Percentiles rank a stretch among this genome's conserved stretches.
Evolutionary conservation across 1,140 invertebrate species (phyloP).

Genomic region (Hyles vespertilio): DNA sequence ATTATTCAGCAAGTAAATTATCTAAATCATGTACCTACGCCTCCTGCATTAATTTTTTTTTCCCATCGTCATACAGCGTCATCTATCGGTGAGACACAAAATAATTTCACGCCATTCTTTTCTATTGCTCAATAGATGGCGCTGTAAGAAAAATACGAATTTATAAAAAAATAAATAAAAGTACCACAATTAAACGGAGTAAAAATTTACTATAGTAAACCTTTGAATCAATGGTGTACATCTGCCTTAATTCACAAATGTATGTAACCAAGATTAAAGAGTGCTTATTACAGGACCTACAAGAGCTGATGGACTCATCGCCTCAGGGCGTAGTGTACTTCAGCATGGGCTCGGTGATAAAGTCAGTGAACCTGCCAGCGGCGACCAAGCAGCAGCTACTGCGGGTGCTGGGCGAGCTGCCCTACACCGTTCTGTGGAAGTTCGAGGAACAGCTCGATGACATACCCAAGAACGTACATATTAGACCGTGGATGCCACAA

Average conservation of each 20-base stretch:
- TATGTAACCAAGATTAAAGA: not conserved
- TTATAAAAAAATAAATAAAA: not conserved
- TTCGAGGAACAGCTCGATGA: constrained; percentile 58
- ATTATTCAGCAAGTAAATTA: not conserved
- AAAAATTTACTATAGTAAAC: not conserved
- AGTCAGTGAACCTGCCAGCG: constrained; percentile 36
- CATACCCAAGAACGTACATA: constrained; percentile 74
- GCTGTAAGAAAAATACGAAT: too few species aligned
- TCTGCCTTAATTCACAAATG: not conserved
- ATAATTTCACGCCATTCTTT: not conserved
- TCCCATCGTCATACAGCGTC: not conserved
- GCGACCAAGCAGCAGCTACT: constrained; percentile 6
- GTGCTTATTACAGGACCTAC: constrained; percentile 49
- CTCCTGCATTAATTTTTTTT: not conserved
- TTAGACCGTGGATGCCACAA: constrained; percentile 79
- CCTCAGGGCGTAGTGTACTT: constrained; percentile 75
- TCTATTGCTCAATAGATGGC: not conserved
- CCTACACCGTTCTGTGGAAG: constrained; percentile 70
- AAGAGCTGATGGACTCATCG: constrained; percentile 59
- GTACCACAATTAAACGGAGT: not conserved
- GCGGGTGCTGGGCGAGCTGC: constrained; percentile 13
- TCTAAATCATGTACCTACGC: not conserved
- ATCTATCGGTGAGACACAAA: not conserved
- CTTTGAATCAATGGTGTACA: not conserved
- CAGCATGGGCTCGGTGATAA: constrained; percentile 66